Evolutionary conservation across 2,113 vertebrate genomes (phyloP).

Genomic region (Scolopax mira): DNA sequence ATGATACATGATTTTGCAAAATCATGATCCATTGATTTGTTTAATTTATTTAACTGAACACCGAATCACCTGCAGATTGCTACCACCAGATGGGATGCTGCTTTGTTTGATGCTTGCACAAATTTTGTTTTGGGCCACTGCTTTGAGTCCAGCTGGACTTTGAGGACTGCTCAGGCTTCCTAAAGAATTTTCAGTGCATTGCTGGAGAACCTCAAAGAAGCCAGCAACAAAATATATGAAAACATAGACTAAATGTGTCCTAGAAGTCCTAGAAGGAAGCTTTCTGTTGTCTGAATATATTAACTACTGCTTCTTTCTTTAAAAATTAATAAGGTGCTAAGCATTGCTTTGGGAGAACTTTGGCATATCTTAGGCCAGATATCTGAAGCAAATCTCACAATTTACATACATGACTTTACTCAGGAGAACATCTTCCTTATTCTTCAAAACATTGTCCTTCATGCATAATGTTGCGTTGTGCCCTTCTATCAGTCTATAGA

Average conservation of each 20-base stretch:
- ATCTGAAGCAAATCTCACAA: background rate
- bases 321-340: conserved; percentile 13
- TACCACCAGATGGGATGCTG: background rate
- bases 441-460: background rate
- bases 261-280: background rate
- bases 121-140: background rate
- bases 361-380: background rate
- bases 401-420: background rate
- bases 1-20: background rate
- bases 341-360: background rate
- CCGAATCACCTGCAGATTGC: background rate
- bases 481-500: background rate
- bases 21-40: background rate
- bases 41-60: background rate
- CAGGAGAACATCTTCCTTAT: background rate
- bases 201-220: background rate
- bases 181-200: background rate
- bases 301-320: background rate
- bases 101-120: background rate
- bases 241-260: background rate
- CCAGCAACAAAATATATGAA: background rate
- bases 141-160: background rate
- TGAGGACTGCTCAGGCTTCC: background rate
- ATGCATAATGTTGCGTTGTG: background rate
- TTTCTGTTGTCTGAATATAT: conserved; percentile 2